These are phyloP conservation scores for Istiophorus platypterus DNA, from an alignment of 2,113 vertebrate genomes.

Conservation along the genomic window DNA sequence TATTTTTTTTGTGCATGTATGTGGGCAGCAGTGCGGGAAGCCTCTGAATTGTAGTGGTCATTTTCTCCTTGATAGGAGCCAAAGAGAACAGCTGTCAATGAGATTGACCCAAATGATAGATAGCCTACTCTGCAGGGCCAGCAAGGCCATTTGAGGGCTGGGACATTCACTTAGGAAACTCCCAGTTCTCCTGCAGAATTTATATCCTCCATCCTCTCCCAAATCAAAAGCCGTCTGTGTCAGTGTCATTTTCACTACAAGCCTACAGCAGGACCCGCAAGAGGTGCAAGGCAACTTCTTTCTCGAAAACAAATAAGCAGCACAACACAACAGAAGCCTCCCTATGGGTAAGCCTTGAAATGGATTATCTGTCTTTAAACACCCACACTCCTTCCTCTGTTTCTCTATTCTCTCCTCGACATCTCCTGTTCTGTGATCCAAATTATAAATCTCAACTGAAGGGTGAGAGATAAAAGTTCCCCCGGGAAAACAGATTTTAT, in stretches of 20 bases:
- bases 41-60: constrained; percentile 42
- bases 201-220: constrained; percentile 50
- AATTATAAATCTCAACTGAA: constrained; percentile 81
- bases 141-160: constrained; percentile 58
- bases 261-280: constrained; percentile 46
- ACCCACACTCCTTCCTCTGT: constrained; percentile 69
- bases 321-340: constrained; percentile 69
- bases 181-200: constrained; percentile 51
- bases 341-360: constrained; percentile 72
- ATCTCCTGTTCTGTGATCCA: constrained; percentile 76
- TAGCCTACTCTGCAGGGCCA: constrained; percentile 53
- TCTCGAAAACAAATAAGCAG: constrained; percentile 76
- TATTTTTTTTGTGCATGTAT: not conserved
- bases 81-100: constrained; percentile 72
- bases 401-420: constrained; percentile 59
- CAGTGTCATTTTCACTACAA: constrained; percentile 62
- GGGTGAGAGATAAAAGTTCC: constrained; percentile 76
- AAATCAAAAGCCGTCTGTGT: constrained; percentile 64
- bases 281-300: constrained; percentile 66
- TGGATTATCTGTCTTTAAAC: constrained; percentile 82
- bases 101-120: constrained; percentile 69
- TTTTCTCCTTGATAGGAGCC: constrained; percentile 63
- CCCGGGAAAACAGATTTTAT: constrained; percentile 70
- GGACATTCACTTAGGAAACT: constrained; percentile 63
- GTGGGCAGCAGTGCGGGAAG: not conserved